Conservation (phyloP, 2,797 vertebrate genomes). For the Balearica regulorum region DNA sequence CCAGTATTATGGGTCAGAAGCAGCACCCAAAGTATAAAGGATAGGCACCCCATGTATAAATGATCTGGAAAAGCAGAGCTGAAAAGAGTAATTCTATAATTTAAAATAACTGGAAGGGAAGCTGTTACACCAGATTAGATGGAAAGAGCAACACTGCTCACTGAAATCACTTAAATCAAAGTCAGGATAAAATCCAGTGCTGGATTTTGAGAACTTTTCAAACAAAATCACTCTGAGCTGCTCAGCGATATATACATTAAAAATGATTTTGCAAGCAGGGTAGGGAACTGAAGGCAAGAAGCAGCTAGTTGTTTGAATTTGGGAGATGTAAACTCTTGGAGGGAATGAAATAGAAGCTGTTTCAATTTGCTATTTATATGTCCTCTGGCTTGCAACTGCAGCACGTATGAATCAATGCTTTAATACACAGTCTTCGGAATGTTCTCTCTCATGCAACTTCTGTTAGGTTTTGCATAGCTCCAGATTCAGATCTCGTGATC, state of each 20-base stretch:
- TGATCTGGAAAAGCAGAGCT: not conserved
- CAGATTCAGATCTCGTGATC: not conserved
- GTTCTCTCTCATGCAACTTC: not conserved
- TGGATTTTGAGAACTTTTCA: slow-evolving; percentile 22
- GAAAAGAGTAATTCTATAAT: not conserved
- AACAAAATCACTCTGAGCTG: not conserved
- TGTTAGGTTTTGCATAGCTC: not conserved
- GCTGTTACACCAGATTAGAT: not conserved
- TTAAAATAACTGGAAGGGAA: not conserved
- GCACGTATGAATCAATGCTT: not conserved
- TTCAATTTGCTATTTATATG: slow-evolving; percentile 35
- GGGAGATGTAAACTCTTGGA: not conserved
- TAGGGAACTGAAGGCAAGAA: slow-evolving; percentile 1
- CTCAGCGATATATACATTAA: not conserved
- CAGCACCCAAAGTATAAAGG: not conserved
- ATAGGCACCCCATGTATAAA: not conserved
- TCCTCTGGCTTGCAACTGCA: slow-evolving; percentile 31
- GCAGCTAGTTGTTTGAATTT: slow-evolving; percentile 22
- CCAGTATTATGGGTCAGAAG: not conserved
- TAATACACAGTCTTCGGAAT: not conserved
- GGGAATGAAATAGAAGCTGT: not conserved
- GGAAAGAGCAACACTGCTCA: not conserved
- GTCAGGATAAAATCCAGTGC: not conserved
- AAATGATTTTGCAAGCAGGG: not conserved
- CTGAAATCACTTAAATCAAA: not conserved